Percentiles rank a stretch among this genome's conserved stretches.
These are phyloP conservation scores for Pantelozetes paolii DNA, from an alignment of 2,888 invertebrate genomes.

Conservation along the genomic window DNA sequence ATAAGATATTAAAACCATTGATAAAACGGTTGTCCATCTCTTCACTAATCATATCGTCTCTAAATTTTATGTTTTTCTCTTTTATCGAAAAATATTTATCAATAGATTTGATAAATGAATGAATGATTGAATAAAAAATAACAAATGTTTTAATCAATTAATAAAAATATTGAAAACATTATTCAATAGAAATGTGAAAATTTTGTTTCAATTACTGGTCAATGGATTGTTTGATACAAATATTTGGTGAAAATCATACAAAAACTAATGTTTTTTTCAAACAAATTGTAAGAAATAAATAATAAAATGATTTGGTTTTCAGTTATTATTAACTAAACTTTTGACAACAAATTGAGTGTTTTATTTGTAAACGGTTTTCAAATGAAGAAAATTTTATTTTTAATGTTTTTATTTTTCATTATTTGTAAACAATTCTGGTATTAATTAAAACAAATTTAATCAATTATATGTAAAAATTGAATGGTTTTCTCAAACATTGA, in stretches of 20 bases:
- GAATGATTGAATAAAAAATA: not conserved
- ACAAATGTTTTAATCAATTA: not conserved
- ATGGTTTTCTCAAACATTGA: not conserved
- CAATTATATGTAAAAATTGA: not conserved
- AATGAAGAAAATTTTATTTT: not conserved
- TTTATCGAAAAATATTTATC: no score
- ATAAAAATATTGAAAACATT: not conserved
- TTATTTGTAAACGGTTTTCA: not conserved
- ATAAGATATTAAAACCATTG: not conserved
- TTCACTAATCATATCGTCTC: constrained; percentile 25
- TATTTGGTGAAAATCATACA: not conserved
- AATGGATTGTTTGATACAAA: not conserved
- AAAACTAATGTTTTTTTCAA: no score
- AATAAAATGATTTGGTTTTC: no score
- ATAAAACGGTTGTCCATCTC: constrained; percentile 17
- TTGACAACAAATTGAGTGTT: constrained; percentile 6
- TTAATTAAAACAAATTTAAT: not conserved
- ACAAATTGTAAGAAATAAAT: no score
- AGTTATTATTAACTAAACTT: no score
- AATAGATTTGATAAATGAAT: no score
- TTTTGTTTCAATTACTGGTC: constrained; percentile 1
- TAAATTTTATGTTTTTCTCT: not conserved
- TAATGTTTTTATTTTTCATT: not conserved
- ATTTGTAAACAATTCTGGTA: not conserved
- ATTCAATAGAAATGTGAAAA: constrained; percentile 1